These are phyloP conservation scores for Panthera tigris DNA, from an alignment of 2,113 vertebrate genomes.

Conservation along the genomic window DNA sequence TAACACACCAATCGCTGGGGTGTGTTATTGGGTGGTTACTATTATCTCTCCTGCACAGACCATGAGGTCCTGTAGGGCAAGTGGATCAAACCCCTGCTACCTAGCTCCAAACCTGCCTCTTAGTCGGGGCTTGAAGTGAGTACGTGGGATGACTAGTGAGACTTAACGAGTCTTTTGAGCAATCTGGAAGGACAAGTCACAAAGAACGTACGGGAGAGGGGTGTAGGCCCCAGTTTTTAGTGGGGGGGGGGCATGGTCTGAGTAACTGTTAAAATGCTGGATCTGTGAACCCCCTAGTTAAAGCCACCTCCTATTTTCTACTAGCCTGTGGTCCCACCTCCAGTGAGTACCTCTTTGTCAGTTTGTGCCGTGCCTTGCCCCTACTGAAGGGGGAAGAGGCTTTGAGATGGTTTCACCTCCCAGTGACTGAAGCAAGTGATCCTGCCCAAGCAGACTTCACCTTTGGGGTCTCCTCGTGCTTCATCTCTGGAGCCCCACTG, in stretches of 20 bases:
- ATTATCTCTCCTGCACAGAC: background rate
- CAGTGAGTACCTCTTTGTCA: background rate
- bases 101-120: background rate
- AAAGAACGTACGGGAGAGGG: background rate
- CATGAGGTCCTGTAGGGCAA: background rate
- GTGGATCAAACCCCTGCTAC: background rate
- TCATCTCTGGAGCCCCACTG: background rate
- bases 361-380: background rate
- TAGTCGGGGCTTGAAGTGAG: background rate
- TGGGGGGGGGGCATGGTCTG: background rate
- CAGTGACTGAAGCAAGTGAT: background rate
- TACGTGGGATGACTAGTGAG: background rate
- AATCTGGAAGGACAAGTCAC: background rate
- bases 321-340: background rate
- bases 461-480: background rate
- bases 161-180: background rate
- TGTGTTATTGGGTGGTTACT: background rate
- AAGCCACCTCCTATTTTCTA: background rate
- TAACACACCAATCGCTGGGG: background rate
- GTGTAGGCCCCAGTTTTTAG: background rate
- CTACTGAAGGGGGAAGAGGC: background rate
- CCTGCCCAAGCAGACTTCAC: background rate
- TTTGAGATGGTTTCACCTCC: background rate
- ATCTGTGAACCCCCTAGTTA: slow-evolving; percentile 18
- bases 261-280: background rate